Evolutionary conservation across 2,888 invertebrate genomes (phyloP), one percentile per base, ranked within the genome.

Genomic region (Helleia helle): DNA sequence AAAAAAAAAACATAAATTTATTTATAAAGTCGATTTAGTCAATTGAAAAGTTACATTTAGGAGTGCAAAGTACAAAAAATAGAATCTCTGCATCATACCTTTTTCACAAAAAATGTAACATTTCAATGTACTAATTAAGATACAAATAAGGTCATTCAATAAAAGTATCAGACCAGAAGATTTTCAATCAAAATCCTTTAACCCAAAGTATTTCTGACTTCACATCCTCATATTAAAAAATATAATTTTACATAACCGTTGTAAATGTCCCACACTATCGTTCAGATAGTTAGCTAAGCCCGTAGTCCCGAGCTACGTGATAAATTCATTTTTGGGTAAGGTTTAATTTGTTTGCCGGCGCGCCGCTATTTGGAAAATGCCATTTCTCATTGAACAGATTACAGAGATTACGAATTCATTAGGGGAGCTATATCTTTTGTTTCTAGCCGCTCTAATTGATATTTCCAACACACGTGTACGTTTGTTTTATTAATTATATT

Each of bases 321-420:
- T 80, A 83, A 84, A 84, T 83, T 81, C 73, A 81, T 84, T 83
- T 83, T 83, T 81, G 83, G 81, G 69, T 59, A 65, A 65, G 69
- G 70, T 76, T 80, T 79, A 83, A 83, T 83, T 81, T 77, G 80
- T 80, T 80, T 76, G 70, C 71, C 64, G 60, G 59, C 65, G 57
- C 58, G 59, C 61, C 49, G 55, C 65, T 70, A 70, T 74, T 75
- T 63, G 64, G 64, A 72, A 75, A 74, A 73, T 64, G 74, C 79
- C 76, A 76, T 83, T 76, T 72, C 79, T 83, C 81, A 83, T 79
- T 76, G 80, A 79, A 76, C 76, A 81, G 83, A 83, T 84, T 83
- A 80, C 71, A 43, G 71, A 80, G 81, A 81, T 84, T 83, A 81
- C 74, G 68, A 80, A 79, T 84, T 81, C 80, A 83, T 83, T 83